Percentiles rank a stretch among this genome's conserved stretches.
These are phyloP conservation scores for Polypterus senegalus DNA, from an alignment of 2,113 vertebrate genomes.

Conservation along the genomic window DNA sequence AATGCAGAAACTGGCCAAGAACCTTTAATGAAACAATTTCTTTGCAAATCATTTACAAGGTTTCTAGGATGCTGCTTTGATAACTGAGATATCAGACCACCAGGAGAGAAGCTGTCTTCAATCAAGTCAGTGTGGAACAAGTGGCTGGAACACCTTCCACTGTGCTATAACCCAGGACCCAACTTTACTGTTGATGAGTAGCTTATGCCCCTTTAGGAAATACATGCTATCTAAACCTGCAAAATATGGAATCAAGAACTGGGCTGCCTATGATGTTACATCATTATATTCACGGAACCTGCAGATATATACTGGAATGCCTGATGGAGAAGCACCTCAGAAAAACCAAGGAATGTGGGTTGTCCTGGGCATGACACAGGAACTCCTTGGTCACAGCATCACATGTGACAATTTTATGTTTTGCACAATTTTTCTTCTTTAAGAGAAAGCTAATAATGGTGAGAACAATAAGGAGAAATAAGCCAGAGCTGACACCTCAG, in stretches of 20 bases:
- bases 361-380: conserved; percentile 11
- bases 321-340: conserved; percentile 13
- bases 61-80: not conserved
- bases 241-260: conserved; percentile 16
- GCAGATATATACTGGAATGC: conserved; percentile 14
- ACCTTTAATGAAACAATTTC: too few relatives aligned
- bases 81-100: conserved; percentile 9
- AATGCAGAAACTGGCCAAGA: too few relatives aligned
- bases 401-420: conserved; percentile 10
- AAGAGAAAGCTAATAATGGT: conserved; percentile 13
- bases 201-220: conserved; percentile 17
- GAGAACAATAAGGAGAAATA: not conserved
- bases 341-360: conserved; percentile 18
- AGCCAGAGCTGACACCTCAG: conserved; percentile 1
- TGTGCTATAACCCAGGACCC: conserved; percentile 10
- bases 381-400: conserved; percentile 13
- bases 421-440: conserved; percentile 3
- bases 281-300: conserved; percentile 21
- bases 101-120: conserved; percentile 7
- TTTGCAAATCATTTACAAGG: too few relatives aligned
- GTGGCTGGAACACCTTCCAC: conserved; percentile 8
- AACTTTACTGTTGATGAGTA: conserved; percentile 15
- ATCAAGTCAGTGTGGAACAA: conserved; percentile 11
- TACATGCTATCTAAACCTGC: conserved; percentile 14
- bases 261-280: conserved; percentile 15